Evolutionary conservation across 2,113 vertebrate species (phyloP), one percentile per base, ranked within the genome.

Genomic region (Calypte anna): DNA sequence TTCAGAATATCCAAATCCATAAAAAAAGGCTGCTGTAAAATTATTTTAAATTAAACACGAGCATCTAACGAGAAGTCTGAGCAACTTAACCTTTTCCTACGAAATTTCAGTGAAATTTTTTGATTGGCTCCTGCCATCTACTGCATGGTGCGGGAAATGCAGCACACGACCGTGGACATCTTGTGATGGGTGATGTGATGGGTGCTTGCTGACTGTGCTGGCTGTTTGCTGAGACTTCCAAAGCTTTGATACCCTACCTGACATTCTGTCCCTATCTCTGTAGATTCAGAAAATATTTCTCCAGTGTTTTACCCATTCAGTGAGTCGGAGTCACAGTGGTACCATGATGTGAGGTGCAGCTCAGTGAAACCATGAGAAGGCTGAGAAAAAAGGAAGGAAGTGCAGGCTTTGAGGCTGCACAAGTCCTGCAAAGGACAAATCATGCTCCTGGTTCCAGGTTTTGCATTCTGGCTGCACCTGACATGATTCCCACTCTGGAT

Each of bases 61-160:
- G 18, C 33, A 62, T 86, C 57, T 75, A 90, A 72, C 54, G 30
- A 24, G 33, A 73, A 83, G 14, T 55, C 38, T 70, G 48, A 91
- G 46, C 51, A 70, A 44, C 54, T 82, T 21, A 12, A 46, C 9
- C 70, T 88, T 53, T 31, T 63, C 30, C 19, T n/a, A 48, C 0
- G 6, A 36, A 90, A 77, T 10, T 20, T 30, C 24, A n/a, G 24
- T 62, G 46, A 51, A 76, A 11, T 79, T 76, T 85, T 80, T 93
- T 91, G 10, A 91, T 94, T 93, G 86, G 40, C 63, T 94, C 31
- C 92, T 93, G 93, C 96, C 97, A 97, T 90, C 97, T 97, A 84
- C 93, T 90, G 96, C 46, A 27, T 38, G 23, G 5, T 19, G 16
- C 23, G 38, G 67, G 82, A 61, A 96, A 94, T 76, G 74, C 96